Conservation (phyloP, 2,113 vertebrate species). For the Morone saxatilis region DNA sequence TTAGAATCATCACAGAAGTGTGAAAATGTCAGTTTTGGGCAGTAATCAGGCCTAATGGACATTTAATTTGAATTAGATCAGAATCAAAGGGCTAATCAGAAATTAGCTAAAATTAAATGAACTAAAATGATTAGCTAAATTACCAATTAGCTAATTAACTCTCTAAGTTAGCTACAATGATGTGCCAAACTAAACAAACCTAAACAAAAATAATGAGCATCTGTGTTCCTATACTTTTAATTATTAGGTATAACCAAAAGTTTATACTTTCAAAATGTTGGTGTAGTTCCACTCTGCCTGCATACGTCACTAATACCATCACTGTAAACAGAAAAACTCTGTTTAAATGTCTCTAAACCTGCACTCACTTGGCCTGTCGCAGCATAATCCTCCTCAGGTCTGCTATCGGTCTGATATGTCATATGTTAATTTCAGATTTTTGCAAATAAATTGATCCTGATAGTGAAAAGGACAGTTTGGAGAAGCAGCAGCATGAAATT, state of each 20-base stretch:
- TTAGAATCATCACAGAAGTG: not conserved
- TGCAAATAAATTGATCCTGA: not conserved
- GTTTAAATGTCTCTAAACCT: not conserved
- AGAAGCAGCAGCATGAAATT: too few relatives aligned
- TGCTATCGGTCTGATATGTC: too few relatives aligned
- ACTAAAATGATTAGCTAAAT: too few relatives aligned
- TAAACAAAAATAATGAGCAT: too few relatives aligned
- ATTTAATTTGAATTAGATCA: not conserved
- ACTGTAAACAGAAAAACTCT: not conserved
- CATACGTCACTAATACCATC: not conserved
- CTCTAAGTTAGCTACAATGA: too few relatives aligned
- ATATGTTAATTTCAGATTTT: too few relatives aligned
- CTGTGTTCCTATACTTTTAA: too few relatives aligned
- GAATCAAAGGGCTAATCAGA: too few relatives aligned
- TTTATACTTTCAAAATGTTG: not conserved
- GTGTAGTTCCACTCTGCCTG: not conserved
- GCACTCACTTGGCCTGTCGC: not conserved
- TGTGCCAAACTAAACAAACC: not conserved
- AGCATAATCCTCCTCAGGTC: not conserved
- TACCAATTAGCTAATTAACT: too few relatives aligned
- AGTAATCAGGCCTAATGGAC: not conserved
- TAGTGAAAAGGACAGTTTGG: too few relatives aligned
- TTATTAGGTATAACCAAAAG: not conserved
- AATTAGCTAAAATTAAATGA: not conserved
- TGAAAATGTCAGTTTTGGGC: not conserved